Evolutionary conservation across 2,113 vertebrate genomes (phyloP).

Genomic region (Perca flavescens): DNA sequence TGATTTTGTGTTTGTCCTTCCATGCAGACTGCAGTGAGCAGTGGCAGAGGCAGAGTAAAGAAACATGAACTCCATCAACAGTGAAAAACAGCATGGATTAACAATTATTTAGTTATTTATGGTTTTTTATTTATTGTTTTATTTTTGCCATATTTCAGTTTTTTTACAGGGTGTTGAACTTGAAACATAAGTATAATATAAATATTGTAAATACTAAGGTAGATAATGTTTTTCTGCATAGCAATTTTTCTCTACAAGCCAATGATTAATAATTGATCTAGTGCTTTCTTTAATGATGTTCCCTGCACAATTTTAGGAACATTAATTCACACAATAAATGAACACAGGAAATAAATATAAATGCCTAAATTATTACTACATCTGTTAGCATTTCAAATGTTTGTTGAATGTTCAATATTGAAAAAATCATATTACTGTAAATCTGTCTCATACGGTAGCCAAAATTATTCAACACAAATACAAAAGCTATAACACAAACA

Average conservation of each 20-base stretch:
- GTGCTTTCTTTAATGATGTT: not conserved
- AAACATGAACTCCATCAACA: not conserved
- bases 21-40: not conserved
- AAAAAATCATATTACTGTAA: not conserved
- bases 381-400: not conserved
- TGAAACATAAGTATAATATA: not conserved
- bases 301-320: not conserved
- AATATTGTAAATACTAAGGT: constrained; percentile 9
- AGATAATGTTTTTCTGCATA: not conserved
- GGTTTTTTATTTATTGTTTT: constrained; percentile 13
- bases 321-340: not conserved
- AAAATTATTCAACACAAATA: no score
- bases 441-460: not conserved
- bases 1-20: not conserved
- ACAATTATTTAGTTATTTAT: not conserved
- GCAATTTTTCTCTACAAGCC: not conserved
- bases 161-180: not conserved
- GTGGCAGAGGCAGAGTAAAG: constrained; percentile 3
- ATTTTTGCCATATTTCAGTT: not conserved
- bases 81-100: not conserved
- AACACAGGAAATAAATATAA: not conserved
- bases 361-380: not conserved
- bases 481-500: no score
- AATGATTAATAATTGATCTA: not conserved
- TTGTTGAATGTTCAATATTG: not conserved